Conservation (phyloP, 2,888 invertebrate species). For the Philopedon plagiatum region DNA sequence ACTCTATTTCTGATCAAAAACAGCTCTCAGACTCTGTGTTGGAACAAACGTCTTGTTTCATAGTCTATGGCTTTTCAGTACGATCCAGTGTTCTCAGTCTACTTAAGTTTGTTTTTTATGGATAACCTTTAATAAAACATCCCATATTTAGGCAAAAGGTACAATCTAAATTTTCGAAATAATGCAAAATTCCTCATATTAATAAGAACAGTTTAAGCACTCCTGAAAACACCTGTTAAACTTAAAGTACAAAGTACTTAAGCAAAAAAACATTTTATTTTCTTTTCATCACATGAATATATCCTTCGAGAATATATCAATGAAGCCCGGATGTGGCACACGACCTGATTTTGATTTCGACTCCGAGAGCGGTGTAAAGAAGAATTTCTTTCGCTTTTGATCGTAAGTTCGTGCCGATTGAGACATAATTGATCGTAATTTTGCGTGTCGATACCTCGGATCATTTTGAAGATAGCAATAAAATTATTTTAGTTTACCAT, state of each 20-base stretch:
- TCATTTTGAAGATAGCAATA: slow-evolving; percentile 29
- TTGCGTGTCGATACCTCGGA: slow-evolving; percentile 37
- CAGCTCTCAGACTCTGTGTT: too few relatives aligned
- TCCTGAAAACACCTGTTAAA: slow-evolving; percentile 30
- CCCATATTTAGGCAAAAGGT: too few relatives aligned
- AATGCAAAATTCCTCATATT: too few relatives aligned
- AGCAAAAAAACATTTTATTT: slow-evolving; percentile 24
- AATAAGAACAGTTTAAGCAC: too few relatives aligned
- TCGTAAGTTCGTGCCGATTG: slow-evolving; percentile 42
- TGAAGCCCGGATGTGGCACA: slow-evolving; percentile 35
- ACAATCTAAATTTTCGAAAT: too few relatives aligned
- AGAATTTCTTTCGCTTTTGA: slow-evolving; percentile 40
- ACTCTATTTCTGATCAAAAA: too few relatives aligned
- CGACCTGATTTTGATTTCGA: slow-evolving; percentile 43
- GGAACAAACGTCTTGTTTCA: too few relatives aligned
- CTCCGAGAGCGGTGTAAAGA: slow-evolving; percentile 24
- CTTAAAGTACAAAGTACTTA: slow-evolving; percentile 9
- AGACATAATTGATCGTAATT: slow-evolving; percentile 47
- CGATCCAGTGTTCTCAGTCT: too few relatives aligned
- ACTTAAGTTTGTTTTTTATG: too few relatives aligned
- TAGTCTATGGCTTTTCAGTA: too few relatives aligned
- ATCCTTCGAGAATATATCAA: too few relatives aligned
- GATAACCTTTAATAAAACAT: too few relatives aligned
- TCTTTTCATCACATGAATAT: slow-evolving; percentile 29
- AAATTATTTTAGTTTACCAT: slow-evolving; percentile 31